A percentile compares a stretch with the other conserved stretches of the same genome.
These are phyloP conservation scores for Saccopteryx bilineata DNA, from an alignment of 2,113 vertebrate genomes.

Conservation along the genomic window DNA sequence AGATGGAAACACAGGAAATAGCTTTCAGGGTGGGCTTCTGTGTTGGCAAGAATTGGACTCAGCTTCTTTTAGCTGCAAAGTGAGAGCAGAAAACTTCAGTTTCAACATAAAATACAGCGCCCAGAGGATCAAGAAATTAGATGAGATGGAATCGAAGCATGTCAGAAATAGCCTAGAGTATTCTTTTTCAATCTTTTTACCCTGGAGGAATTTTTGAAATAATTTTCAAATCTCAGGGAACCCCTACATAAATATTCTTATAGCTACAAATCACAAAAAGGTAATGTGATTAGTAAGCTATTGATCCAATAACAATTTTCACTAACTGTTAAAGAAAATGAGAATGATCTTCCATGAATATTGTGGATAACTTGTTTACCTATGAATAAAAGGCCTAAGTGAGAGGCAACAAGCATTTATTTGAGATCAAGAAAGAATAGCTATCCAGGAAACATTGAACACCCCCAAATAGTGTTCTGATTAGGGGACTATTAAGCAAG, in stretches of 20 bases:
- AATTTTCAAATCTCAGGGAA: neutral
- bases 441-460: neutral
- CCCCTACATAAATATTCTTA: neutral
- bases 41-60: constrained; percentile 1
- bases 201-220: constrained; percentile 23
- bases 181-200: neutral
- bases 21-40: neutral
- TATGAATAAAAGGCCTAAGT: neutral
- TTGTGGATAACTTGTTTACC: neutral
- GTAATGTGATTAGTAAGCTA: neutral
- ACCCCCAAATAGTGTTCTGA: neutral
- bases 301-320: neutral
- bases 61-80: neutral
- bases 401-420: neutral
- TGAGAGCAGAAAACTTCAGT: neutral
- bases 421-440: neutral
- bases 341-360: neutral
- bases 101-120: neutral
- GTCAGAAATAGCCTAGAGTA: neutral
- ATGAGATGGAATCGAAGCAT: neutral
- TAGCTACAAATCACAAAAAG: neutral
- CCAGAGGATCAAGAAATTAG: neutral
- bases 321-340: neutral
- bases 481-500: neutral
- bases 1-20: neutral